A percentile compares a stretch with the other conserved stretches of the same genome.
Conservation (phyloP, 2,113 vertebrate species). For the Lates calcarifer region DNA sequence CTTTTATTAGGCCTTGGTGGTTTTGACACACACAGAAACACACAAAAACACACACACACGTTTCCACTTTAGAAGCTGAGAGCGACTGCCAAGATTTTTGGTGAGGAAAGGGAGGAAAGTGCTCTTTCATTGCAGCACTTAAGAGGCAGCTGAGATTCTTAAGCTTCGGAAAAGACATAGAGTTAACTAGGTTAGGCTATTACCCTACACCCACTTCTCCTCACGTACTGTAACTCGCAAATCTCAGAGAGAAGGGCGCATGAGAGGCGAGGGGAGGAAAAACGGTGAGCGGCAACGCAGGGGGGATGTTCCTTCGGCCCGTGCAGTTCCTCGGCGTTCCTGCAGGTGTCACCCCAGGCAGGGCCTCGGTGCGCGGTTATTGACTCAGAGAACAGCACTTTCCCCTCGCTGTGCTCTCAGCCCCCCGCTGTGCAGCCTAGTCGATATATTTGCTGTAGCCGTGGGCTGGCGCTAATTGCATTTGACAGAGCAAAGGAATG, state of each 20-base stretch:
- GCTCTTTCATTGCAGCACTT: constrained; percentile 58
- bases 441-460: constrained; percentile 79
- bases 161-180: constrained; percentile 48
- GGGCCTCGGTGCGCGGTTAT: constrained; percentile 21
- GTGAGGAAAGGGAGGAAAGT: constrained; percentile 57
- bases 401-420: constrained; percentile 36
- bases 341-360: constrained; percentile 74
- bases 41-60: constrained; percentile 43
- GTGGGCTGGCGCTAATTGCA: constrained; percentile 81
- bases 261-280: constrained; percentile 6
- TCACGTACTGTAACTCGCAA: background rate
- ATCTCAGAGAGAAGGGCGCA: background rate
- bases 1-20: constrained; percentile 75
- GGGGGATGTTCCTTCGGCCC: background rate
- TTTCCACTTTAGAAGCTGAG: constrained; percentile 63
- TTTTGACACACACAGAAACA: constrained; percentile 61
- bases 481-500: constrained; percentile 83
- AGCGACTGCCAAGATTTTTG: constrained; percentile 53
- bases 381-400: constrained; percentile 53
- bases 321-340: constrained; percentile 55
- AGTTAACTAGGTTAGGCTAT: constrained; percentile 69
- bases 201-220: constrained; percentile 58
- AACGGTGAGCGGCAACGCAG: background rate
- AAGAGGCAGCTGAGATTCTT: constrained; percentile 64
- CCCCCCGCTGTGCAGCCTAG: constrained; percentile 64